Base-by-base conservation (phyloP, 2,113 vertebrate genomes). In the Origma solitaria region DNA sequence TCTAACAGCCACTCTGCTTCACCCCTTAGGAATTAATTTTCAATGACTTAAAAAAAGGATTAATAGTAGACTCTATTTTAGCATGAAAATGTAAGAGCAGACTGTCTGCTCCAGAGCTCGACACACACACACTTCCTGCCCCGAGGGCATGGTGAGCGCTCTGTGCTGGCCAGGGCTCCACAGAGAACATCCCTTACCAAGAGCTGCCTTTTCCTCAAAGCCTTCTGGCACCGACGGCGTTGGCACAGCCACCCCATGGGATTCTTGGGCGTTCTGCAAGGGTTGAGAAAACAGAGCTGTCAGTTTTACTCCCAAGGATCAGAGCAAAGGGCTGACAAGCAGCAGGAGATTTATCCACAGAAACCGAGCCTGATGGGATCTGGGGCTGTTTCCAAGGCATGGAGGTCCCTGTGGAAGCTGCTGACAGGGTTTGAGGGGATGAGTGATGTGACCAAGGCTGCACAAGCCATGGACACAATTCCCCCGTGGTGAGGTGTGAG, bases 161-260 rank as follows among this genome's bases (percentile, higher is more conserved):
- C 2, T 2, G 49, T 33, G 50, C 77, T 16, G 3, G 16, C 51
- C 58, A 8, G 28, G 54, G 2, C 77, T 57, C 27, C 3, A 49
- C 70, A 40, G 54, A 68, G 40, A 42, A 28, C 57, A 35, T 58
- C 50, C 60, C 97, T 98, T 97, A 98, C 98, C 98, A 40, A 94
- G 87, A 76, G 88, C 38, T 81, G 95, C 80, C 86, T 98, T 98
- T 51, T 97, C 97, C 42, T 87, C 94, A 96, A 98, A 98, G 37
- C 88, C 96, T 84, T 97, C 94, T 65, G 98, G 98, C 75, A 98
- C 98, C 2, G 97, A 98, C 0, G 98, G 98, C 0, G 98, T 98
- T 56, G 98, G 98, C 62, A 98, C 98, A 47, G 98, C 98, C 84
- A 98, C 97, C 18, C 97, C 98, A 4, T 98, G 98, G 62, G 96